These are phyloP conservation scores for Entelurus aequoreus DNA, from an alignment of 2,113 vertebrate genomes.

Conservation along the genomic window DNA sequence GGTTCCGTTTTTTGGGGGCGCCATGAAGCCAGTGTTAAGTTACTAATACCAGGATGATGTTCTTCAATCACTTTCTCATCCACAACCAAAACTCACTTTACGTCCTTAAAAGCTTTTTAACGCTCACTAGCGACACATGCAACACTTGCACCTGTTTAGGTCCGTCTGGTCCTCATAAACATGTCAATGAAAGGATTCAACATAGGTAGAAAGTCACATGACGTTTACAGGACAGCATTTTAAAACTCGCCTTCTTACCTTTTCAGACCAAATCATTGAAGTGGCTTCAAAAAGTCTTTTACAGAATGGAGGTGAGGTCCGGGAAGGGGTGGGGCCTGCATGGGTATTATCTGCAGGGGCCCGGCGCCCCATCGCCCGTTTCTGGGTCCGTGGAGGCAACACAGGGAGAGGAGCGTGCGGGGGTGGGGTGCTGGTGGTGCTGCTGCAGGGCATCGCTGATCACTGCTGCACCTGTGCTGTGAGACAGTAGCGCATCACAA, in stretches of 20 bases:
- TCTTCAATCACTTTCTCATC: neutral
- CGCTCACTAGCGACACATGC: neutral
- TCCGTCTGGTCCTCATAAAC: neutral
- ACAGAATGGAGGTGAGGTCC: too few species aligned
- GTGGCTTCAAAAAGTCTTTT: slow-evolving; percentile 19
- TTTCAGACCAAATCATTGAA: neutral
- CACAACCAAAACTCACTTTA: slow-evolving; percentile 1
- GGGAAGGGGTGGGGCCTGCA: slow-evolving; percentile 82
- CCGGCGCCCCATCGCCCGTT: slow-evolving; percentile 65
- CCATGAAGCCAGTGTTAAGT: slow-evolving; percentile 2
- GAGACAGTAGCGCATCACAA: slow-evolving; percentile 49
- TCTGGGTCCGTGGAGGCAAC: slow-evolving; percentile 83
- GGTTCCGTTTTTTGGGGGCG: slow-evolving; percentile 2
- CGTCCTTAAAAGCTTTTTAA: slow-evolving; percentile 10
- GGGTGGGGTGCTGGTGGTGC: slow-evolving; percentile 65
- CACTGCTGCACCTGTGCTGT: slow-evolving; percentile 99
- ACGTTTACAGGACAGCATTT: slow-evolving; percentile 61
- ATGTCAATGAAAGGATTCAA: slow-evolving; percentile 13
- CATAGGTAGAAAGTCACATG: slow-evolving; percentile 67
- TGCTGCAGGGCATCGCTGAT: slow-evolving; percentile 75
- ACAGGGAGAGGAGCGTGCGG: slow-evolving; percentile 73
- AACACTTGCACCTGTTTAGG: neutral
- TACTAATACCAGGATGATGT: slow-evolving; percentile 42
- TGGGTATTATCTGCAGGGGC: slow-evolving; percentile 92
- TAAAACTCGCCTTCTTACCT: slow-evolving; percentile 50